A percentile compares a stretch with the other conserved stretches of the same genome.
Conservation (phyloP, 1,140 invertebrate genomes). For the Sesamia nonagrioides region DNA sequence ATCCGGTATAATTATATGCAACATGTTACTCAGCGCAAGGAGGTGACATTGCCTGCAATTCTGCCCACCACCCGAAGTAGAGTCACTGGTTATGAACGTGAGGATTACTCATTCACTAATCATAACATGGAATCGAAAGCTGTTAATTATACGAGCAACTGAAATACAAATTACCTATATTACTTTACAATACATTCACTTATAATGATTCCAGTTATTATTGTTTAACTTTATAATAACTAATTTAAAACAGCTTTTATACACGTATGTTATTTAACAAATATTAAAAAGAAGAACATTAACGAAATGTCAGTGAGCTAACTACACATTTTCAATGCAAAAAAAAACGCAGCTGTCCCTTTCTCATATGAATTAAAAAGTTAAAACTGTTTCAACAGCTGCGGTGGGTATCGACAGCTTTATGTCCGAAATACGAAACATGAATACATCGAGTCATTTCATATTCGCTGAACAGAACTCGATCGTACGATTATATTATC, state of each 20-base stretch:
- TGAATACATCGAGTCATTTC: slow-evolving; percentile 38
- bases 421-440: slow-evolving; percentile 49
- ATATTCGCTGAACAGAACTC: slow-evolving; percentile 22
- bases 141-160: not conserved
- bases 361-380: slow-evolving; percentile 16
- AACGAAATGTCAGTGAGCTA: slow-evolving; percentile 29
- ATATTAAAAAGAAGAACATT: slow-evolving; percentile 30
- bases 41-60: slow-evolving; percentile 33
- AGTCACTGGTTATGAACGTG: not conserved
- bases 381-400: slow-evolving; percentile 32
- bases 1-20: slow-evolving; percentile 34
- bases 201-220: slow-evolving; percentile 4
- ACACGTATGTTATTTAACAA: slow-evolving; percentile 8
- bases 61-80: not conserved
- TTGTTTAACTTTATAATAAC: slow-evolving; percentile 12
- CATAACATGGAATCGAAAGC: not conserved
- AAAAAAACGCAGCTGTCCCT: slow-evolving; percentile 44
- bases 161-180: not conserved
- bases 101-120: slow-evolving; percentile 8
- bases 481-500: slow-evolving; percentile 30
- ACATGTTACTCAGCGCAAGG: slow-evolving; percentile 29
- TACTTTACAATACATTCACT: not conserved
- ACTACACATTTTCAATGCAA: slow-evolving; percentile 36
- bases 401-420: slow-evolving; percentile 23
- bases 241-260: slow-evolving; percentile 13